Percentiles rank a stretch among this genome's conserved stretches.
These are phyloP conservation scores for Holothuria glaberrima DNA, from an alignment of 35 echinoderm and acorn worm species.

Conservation along the genomic window DNA sequence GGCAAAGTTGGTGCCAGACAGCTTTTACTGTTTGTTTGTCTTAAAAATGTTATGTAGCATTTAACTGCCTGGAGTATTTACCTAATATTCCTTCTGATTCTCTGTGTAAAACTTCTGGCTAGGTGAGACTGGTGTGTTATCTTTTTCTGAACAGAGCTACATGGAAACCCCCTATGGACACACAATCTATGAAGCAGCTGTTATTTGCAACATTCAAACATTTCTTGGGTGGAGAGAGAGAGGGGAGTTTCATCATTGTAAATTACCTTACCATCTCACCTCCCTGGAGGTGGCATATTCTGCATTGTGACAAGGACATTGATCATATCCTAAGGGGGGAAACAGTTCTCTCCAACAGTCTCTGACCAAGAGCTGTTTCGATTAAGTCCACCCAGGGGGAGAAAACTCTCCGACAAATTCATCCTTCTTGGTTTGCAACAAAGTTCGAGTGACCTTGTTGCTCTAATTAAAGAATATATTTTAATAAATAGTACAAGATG, in stretches of 20 bases:
- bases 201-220: too few species aligned
- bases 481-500: not conserved
- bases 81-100: too few species aligned
- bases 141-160: too few species aligned
- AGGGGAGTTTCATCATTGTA: constrained; percentile 16
- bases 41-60: too few species aligned
- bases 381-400: constrained; percentile 14
- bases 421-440: not conserved
- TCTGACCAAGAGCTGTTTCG: not conserved
- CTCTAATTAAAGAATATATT: constrained; percentile 17
- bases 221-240: too few species aligned
- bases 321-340: constrained; percentile 17
- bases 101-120: too few species aligned
- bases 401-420: not conserved
- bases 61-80: too few species aligned
- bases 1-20: too few species aligned
- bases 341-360: not conserved
- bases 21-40: too few species aligned
- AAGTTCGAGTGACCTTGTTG: constrained; percentile 24
- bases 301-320: not conserved
- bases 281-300: not conserved
- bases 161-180: too few species aligned
- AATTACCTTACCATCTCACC: constrained; percentile 10
- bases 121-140: too few species aligned
- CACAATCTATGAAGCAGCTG: too few species aligned